These are phyloP conservation scores for Hypena proboscidalis DNA, from an alignment of 2,888 invertebrate genomes.

Conservation along the genomic window DNA sequence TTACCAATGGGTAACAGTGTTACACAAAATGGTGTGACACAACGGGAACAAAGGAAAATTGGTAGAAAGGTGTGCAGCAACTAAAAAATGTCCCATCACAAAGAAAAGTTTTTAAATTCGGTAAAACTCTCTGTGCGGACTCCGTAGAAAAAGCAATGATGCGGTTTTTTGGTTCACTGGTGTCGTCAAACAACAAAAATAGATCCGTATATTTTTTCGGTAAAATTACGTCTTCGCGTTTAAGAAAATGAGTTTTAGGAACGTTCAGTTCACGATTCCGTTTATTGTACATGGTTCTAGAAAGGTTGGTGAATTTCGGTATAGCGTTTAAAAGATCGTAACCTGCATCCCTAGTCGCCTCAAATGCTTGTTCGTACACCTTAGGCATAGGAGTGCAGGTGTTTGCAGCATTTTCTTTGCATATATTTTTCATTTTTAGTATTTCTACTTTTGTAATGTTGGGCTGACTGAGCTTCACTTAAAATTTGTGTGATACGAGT, in stretches of 20 bases:
- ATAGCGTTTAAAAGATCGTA: constrained; percentile 8
- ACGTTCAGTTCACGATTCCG: constrained; percentile 7
- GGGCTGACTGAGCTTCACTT: constrained; percentile 13
- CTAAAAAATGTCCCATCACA: not conserved
- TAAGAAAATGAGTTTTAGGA: constrained; percentile 6
- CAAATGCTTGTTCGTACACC: constrained; percentile 11
- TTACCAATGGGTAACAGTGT: no score
- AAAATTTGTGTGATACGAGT: constrained; percentile 10
- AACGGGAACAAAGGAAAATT: not conserved
- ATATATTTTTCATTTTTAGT: constrained; percentile 6
- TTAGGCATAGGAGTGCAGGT: constrained; percentile 18
- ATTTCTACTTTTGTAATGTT: constrained; percentile 8
- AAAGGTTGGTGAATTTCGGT: constrained; percentile 7
- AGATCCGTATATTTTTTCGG: constrained; percentile 5
- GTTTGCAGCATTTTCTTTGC: constrained; percentile 18
- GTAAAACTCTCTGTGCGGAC: constrained; percentile 1
- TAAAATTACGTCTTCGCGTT: constrained; percentile 6
- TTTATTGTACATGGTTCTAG: constrained; percentile 6
- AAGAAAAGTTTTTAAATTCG: constrained; percentile 1
- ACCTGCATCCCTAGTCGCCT: constrained; percentile 9
- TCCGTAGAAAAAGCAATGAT: constrained; percentile 7
- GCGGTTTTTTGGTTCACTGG: constrained; percentile 2
- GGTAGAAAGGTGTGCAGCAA: constrained; percentile 8
- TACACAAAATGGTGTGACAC: no score
- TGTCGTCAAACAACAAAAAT: constrained; percentile 5